Base-by-base conservation (phyloP, 2,888 invertebrate species). In the Spialia ferax region DNA sequence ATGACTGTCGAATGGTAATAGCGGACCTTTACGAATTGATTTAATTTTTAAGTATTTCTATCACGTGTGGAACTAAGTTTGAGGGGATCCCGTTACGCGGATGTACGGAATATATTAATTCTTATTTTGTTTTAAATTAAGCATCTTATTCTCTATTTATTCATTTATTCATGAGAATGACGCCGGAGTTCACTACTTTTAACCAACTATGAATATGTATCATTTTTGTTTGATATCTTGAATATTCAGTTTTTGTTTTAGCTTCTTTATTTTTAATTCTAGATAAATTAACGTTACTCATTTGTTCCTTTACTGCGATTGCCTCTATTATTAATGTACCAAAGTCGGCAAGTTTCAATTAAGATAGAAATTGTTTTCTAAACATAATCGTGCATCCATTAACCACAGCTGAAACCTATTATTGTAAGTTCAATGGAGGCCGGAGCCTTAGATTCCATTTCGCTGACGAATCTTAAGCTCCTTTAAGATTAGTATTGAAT, bases 51-150 rank as follows among this genome's bases (percentile, higher is more conserved):
- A 63, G 71, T 73, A 78, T 73, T 73, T 69, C 70, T 69, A 45
- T 60, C 69, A 71, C 73, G 74, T 76, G 77, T 74, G 45, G 61
- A 35, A 22, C 66, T 64, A 57, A 54, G 60, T 68, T 63, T 70
- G 64, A 42, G 35, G 61, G 63, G 72, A 67, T 74, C 72, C 79
- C 77, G 79, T 78, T 79, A 77, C 71, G 68, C 75, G 74, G 74
- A 75, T 71, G 70, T 70, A 5, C 0, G 5, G 35, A 18, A 56
- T 56, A 29, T 29, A 29, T 29, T 29, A 7, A 29, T 29, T 29
- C 1, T 29, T 5, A 29, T 29, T 29, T 29, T 29, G 29, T 29
- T 61, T 5, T 11, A 48, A 23, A 13, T 32, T 23, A 3, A 32
- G 8, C n/a, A 13, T 38, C 18, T 22, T 22, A 6, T 11, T 13